Conservation (phyloP, 2,888 invertebrate genomes). For the Chironomus tentans region DNA sequence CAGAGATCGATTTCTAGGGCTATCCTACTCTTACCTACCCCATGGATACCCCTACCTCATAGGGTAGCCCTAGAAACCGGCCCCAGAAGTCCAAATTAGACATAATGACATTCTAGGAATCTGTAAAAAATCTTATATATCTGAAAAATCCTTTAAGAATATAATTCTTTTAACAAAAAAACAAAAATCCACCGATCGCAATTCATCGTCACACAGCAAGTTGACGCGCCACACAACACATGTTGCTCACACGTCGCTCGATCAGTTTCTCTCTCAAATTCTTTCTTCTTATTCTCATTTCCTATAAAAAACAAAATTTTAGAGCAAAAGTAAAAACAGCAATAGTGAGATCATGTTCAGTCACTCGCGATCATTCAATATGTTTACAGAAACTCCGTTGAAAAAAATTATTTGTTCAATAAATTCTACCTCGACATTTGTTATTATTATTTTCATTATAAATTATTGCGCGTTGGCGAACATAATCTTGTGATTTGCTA, state of each 20-base stretch:
- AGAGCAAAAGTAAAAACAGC: not conserved
- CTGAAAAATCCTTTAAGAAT: no score
- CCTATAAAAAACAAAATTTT: not conserved
- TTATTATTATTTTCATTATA: not conserved
- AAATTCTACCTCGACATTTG: not conserved
- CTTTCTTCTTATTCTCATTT: not conserved
- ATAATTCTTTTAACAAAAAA: no score
- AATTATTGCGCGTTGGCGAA: not conserved
- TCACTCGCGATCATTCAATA: not conserved
- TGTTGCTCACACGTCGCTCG: not conserved
- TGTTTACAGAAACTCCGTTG: not conserved
- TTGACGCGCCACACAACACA: not conserved
- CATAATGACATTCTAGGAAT: no score
- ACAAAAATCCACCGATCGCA: no score
- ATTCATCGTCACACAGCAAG: no score
- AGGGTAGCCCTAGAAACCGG: no score
- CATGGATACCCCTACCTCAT: no score
- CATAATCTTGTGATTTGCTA: not conserved
- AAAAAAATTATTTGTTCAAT: not conserved
- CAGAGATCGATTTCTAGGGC: no score
- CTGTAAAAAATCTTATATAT: no score
- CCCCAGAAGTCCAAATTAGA: no score
- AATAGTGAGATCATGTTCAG: not conserved
- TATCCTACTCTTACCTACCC: no score
- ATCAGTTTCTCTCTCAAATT: not conserved